These are phyloP conservation scores for Babylonia areolata DNA, from an alignment of 1,140 invertebrate species.

Conservation along the genomic window DNA sequence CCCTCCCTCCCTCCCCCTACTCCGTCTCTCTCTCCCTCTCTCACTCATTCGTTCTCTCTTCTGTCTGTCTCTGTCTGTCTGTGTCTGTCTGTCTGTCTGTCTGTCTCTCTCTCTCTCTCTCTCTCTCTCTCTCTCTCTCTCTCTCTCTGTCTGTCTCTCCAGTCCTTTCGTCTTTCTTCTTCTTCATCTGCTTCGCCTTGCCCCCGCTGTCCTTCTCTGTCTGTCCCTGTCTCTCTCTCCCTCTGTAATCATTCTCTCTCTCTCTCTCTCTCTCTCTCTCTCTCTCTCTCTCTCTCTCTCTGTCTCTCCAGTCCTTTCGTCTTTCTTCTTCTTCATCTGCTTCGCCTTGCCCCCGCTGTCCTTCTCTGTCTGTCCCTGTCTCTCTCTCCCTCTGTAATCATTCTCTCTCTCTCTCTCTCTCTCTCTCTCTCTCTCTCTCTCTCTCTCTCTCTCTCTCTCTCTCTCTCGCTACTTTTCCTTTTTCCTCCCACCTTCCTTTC, in stretches of 20 bases:
- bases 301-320: not conserved
- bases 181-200: no score
- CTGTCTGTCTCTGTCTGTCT: no score
- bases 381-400: not conserved
- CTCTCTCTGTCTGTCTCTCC: no score
- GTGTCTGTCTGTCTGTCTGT: no score
- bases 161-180: no score
- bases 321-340: not conserved
- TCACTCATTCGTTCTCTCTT: not conserved
- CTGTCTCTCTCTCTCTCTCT: not conserved
- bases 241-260: not conserved
- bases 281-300: not conserved
- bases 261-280: not conserved
- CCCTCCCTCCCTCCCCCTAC: not conserved
- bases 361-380: not conserved
- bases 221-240: no score
- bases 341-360: not conserved
- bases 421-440: not conserved
- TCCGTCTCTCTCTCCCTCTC: not conserved
- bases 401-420: not conserved
- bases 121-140: no score
- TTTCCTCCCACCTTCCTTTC: no score
- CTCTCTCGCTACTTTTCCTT: no score
- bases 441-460: conserved; percentile 4
- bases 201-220: not conserved